Base-by-base conservation (phyloP, 2,888 invertebrate species). In the Mythimna pallens region DNA sequence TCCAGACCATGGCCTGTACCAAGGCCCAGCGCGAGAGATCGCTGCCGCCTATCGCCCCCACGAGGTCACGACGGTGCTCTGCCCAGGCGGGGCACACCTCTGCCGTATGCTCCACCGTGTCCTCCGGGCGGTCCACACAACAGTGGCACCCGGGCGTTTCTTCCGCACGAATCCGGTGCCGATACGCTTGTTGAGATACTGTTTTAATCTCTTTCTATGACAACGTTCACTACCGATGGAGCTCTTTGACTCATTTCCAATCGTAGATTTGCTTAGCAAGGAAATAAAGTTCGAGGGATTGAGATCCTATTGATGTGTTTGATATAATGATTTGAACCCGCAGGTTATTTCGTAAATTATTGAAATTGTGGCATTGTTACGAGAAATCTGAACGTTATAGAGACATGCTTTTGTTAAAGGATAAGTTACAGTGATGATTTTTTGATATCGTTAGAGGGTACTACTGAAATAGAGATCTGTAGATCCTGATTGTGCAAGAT, bases 161-260 rank as follows among this genome's bases (percentile, higher is more conserved):
- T n/a, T n/a, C n/a, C n/a, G n/a, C n/a, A n/a, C n/a, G n/a, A n/a
- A n/a, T n/a, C n/a, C n/a, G n/a, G n/a, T n/a, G n/a, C n/a, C n/a
- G n/a, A n/a, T n/a, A n/a, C n/a, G n/a, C n/a, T n/a, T n/a, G 5
- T 54, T 77, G 54, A 55, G 1, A 22, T 61, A 69, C 74, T 77
- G 74, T 12, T 50, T 30, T 12, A 10, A 9, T 22, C 30, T 43
- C 30, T 3, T 14, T 47, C 54, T 69, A 61, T 77, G 22, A 14
- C 40, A 30, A 54, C 20, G 61, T 75, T 77, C 74, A 22, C 30
- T 54, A 47, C 52, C 64, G 73, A 79, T 73, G 63, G 70, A 78
- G 79, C 65, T 69, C 73, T 82, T 79, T 82, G 73, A 81, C 58
- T 81, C 70, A 70, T 73, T 82, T 43, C 65, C 70, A 65, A 81